Base-by-base conservation (phyloP, 2,888 invertebrate species). In the Elysia crispata region DNA sequence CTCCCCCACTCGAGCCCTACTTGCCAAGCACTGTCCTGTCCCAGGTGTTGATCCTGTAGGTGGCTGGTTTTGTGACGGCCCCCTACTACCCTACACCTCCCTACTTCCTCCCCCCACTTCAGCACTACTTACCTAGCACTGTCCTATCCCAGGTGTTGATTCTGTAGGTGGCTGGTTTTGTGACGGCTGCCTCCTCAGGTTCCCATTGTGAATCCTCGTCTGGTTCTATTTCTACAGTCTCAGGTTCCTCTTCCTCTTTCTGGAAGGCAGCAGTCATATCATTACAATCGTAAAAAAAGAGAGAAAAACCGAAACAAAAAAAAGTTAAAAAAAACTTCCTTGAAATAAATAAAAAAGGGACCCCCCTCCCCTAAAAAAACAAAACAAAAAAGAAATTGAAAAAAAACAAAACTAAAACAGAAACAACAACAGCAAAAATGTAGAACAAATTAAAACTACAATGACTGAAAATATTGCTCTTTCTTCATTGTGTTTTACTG, bases 61-160 rank as follows among this genome's bases (percentile, higher is more conserved):
- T 83, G 0, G 81, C 81, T 0, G 91, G 91, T 31, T 91, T 86
- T 0, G 82, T 82, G 3, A 88, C 41, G 11, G 41, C 11, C 41
- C 41, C 41, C 3, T 41, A 41, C 11, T 11, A 3, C 41, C 41
- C 41, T 41, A 41, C 41, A 41, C 11, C 41, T 11, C 41, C 41
- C 31, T 33, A 31, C 25, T 28, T 1, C 28, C 69, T 31, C 69
- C 28, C 31, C 69, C 28, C 69, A 18, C 31, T 69, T 5, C 69
- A 30, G 41, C 41, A 3, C 41, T 41, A 41, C 41, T 41, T 11
- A 90, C 91, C 91, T 60, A 92, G 85, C n/a, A 86, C 83, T 11
- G 91, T 91, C 6, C 83, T 87, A 11, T 90, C 86, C 92, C 92
- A 92, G 1, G 90, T 89, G 81, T 91, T 90, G 76, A 91, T 81